phyloP scores from a whole-genome alignment of 1,140 invertebrate species.

The Helicoverpa armigera region DNA sequence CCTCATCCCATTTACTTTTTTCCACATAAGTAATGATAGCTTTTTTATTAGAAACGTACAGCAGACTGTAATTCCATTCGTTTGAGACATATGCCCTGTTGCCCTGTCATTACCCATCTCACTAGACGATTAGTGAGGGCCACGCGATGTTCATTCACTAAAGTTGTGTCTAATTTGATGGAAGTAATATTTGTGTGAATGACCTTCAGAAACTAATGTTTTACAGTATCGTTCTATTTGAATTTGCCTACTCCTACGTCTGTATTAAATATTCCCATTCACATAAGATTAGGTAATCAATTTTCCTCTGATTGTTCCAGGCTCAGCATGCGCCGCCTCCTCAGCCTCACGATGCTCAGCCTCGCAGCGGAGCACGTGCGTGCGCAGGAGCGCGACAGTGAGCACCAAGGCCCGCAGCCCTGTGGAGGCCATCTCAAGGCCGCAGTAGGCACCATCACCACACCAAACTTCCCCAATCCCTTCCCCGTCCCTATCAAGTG shows the following conservation, averaged over 20 bases:
- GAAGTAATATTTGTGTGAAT: too few species aligned
- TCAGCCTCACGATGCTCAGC: conserved; percentile 72
- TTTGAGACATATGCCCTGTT: not conserved
- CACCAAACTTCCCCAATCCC: conserved; percentile 93
- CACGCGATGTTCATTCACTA: too few species aligned
- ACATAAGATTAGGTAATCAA: too few species aligned
- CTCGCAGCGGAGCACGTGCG: conserved; percentile 63
- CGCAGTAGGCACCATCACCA: conserved; percentile 90
- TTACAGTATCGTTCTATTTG: too few species aligned
- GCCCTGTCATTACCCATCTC: too few species aligned
- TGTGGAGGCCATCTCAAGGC: conserved; percentile 89
- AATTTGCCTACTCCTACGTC: too few species aligned
- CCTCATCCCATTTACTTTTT: not conserved
- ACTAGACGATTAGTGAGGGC: too few species aligned
- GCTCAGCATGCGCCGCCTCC: conserved; percentile 68
- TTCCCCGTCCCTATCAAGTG: conserved; percentile 94
- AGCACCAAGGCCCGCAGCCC: conserved; percentile 74
- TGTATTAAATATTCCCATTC: too few species aligned
- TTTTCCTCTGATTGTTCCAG: conserved; percentile 81
- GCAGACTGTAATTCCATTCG: not conserved
- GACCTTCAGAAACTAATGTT: too few species aligned
- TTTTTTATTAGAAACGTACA: not conserved
- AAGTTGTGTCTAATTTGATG: too few species aligned
- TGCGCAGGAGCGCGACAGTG: conserved; percentile 64
- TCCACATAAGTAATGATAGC: not conserved